Evolutionary conservation across 2,113 vertebrate species (phyloP).

Genomic region (Vidua chalybeata): DNA sequence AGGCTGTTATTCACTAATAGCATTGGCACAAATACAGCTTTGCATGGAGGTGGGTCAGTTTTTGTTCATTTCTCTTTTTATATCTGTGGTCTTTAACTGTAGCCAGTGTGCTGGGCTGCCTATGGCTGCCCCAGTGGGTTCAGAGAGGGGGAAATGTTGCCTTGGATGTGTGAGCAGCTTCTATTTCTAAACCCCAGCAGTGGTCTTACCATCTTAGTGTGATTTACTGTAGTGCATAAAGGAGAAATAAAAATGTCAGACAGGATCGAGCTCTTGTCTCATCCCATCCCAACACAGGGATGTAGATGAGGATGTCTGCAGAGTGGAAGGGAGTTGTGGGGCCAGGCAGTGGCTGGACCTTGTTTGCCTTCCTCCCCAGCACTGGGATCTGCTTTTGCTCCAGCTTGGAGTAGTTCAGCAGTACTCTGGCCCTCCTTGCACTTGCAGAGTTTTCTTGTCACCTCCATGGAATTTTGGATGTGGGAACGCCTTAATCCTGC

Average conservation of each 20-base stretch:
- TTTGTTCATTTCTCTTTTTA: neutral
- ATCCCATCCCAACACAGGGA: neutral
- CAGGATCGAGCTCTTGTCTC: neutral
- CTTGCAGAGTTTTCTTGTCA: neutral
- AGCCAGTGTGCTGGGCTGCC: neutral
- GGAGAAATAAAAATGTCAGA: neutral
- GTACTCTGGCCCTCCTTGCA: neutral
- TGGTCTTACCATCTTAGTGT: neutral
- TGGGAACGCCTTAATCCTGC: neutral
- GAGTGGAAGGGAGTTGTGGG: neutral
- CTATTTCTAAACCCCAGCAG: neutral
- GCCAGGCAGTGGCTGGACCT: neutral
- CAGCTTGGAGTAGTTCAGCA: neutral
- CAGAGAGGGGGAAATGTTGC: neutral
- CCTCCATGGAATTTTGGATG: neutral
- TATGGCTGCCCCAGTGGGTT: rapidly evolving
- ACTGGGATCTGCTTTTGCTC: neutral
- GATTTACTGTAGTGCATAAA: neutral
- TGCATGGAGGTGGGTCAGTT: neutral
- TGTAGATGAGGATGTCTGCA: rapidly evolving
- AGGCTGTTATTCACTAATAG: neutral
- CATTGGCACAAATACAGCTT: neutral
- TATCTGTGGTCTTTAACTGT: neutral
- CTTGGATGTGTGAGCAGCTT: neutral
- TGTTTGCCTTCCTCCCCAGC: neutral